phyloP scores from a whole-genome alignment of 2,797 vertebrate genomes.

The Meriones psammophilus region DNA sequence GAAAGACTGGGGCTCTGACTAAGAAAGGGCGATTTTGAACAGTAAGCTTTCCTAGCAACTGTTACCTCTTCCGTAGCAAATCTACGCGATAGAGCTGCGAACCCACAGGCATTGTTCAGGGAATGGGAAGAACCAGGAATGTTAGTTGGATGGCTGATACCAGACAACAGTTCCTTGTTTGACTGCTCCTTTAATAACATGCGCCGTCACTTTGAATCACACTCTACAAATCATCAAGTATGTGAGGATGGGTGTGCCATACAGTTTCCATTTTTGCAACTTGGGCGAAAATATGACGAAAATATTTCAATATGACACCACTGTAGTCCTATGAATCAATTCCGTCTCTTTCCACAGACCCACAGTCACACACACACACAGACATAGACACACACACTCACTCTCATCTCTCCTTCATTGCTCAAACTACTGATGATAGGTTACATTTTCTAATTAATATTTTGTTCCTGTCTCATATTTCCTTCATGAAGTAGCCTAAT shows the following conservation, averaged over 20 bases:
- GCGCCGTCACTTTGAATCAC: not conserved
- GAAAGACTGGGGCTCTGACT: not conserved
- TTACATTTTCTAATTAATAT: not conserved
- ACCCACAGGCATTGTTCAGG: fast-evolving
- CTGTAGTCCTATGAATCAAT: not conserved
- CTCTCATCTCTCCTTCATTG: not conserved
- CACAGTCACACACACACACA: not conserved
- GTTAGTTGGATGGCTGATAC: too few species aligned
- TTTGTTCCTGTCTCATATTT: not conserved
- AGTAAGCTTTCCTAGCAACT: not conserved
- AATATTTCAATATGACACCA: not conserved
- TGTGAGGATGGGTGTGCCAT: not conserved
- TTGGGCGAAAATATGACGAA: not conserved
- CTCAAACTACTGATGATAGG: not conserved
- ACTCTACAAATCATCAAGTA: not conserved
- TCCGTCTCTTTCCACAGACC: not conserved
- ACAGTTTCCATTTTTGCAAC: not conserved
- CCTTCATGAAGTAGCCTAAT: not conserved
- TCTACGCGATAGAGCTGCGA: fast-evolving
- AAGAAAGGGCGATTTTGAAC: not conserved
- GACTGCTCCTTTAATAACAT: not conserved
- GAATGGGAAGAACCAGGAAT: not conserved
- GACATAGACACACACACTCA: not conserved
- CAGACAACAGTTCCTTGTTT: not conserved
- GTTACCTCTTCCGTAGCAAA: not conserved